Conservation (phyloP, 2,797 vertebrate species). For the Triplophysa bombifrons region DNA sequence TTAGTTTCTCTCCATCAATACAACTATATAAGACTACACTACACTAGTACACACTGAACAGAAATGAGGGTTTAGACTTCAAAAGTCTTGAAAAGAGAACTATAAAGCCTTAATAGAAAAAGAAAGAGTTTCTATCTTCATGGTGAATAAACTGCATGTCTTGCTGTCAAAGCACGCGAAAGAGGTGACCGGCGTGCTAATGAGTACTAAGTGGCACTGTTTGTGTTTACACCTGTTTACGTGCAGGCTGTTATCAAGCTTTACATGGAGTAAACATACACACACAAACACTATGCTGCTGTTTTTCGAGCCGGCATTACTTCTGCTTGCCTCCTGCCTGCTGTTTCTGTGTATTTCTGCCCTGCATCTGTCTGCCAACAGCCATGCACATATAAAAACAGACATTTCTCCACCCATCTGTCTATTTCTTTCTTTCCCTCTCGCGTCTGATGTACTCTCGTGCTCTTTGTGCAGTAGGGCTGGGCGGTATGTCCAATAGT, state of each 20-base stretch:
- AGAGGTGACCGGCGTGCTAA: constrained; percentile 61
- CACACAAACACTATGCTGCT: constrained; percentile 30
- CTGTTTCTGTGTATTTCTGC: constrained; percentile 40
- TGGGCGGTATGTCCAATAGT: neutral
- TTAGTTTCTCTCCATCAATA: neutral
- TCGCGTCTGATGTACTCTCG: constrained; percentile 32
- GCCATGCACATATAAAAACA: constrained; percentile 33
- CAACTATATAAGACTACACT: neutral
- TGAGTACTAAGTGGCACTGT: constrained; percentile 52
- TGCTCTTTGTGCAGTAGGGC: constrained; percentile 61
- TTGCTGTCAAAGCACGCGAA: constrained; percentile 63
- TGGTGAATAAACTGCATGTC: constrained; percentile 57
- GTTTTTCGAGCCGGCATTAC: constrained; percentile 54
- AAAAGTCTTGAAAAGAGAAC: neutral
- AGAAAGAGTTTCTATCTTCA: neutral
- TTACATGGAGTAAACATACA: constrained; percentile 53
- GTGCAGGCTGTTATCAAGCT: constrained; percentile 62
- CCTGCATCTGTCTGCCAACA: constrained; percentile 44
- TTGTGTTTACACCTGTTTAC: constrained; percentile 51
- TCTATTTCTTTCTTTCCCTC: constrained; percentile 39
- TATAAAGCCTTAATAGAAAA: neutral
- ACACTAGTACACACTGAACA: neutral
- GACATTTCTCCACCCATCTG: constrained; percentile 33
- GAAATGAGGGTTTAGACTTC: neutral
- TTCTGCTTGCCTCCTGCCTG: constrained; percentile 57